A percentile compares a stretch with the other conserved stretches of the same genome.
Conservation (phyloP, 1,140 invertebrate species). For the Ctenoplectra terminalis region DNA sequence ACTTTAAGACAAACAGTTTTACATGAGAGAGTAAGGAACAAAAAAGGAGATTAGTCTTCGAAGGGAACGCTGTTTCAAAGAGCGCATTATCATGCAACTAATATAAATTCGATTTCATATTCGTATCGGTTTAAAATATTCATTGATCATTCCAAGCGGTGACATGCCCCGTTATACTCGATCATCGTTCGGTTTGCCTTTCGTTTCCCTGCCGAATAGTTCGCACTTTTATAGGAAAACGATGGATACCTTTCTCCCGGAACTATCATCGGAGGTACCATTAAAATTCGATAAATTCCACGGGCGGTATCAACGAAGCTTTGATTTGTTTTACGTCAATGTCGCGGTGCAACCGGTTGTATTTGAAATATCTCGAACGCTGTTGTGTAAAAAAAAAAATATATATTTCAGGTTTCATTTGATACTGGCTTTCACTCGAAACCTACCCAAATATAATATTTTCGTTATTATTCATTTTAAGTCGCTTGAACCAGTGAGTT, state of each 20-base stretch:
- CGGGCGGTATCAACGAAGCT: background rate
- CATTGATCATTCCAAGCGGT: background rate
- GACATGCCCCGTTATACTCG: background rate
- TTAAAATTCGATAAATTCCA: slow-evolving; percentile 28
- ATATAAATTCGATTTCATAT: too few species aligned
- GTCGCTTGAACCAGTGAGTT: too few species aligned
- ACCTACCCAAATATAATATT: too few species aligned
- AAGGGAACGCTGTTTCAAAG: too few species aligned
- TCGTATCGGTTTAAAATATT: slow-evolving; percentile 1
- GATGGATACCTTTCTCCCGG: background rate
- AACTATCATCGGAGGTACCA: background rate
- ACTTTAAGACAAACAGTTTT: too few species aligned
- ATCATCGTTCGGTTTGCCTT: background rate
- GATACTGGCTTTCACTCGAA: too few species aligned
- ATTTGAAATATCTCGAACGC: slow-evolving; percentile 25
- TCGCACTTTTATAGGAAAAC: background rate
- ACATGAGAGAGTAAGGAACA: too few species aligned
- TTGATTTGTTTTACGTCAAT: slow-evolving; percentile 33
- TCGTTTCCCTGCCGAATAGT: background rate
- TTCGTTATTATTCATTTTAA: too few species aligned
- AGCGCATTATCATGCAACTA: too few species aligned
- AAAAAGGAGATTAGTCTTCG: too few species aligned
- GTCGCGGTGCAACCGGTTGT: slow-evolving; percentile 8
- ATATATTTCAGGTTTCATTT: too few species aligned
- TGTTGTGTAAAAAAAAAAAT: too few species aligned